Percentiles rank a stretch among this genome's conserved stretches.
Conservation (phyloP, 2,797 vertebrate species). For the Argya squamiceps region DNA sequence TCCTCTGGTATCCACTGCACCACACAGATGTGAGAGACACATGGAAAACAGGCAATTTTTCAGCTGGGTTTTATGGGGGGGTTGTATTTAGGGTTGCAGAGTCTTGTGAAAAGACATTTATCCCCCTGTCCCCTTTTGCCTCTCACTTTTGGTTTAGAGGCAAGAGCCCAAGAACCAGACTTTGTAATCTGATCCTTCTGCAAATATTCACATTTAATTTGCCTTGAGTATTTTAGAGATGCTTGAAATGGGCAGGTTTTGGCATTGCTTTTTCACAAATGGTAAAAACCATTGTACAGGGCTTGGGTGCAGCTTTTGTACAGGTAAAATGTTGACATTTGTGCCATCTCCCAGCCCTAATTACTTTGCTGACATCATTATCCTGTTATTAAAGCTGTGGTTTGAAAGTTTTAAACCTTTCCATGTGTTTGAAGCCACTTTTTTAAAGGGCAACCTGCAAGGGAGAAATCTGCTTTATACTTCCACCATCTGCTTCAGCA, state of each 20-base stretch:
- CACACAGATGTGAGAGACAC: neutral
- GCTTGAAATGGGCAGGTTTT: neutral
- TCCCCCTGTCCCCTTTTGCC: neutral
- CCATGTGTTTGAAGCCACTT: neutral
- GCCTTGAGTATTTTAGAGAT: neutral
- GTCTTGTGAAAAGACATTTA: neutral
- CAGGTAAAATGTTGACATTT: neutral
- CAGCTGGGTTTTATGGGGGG: fast-evolving
- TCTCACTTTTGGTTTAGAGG: neutral
- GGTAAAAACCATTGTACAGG: neutral
- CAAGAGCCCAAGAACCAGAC: neutral
- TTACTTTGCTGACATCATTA: neutral
- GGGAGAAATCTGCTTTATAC: neutral
- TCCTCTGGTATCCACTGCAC: neutral
- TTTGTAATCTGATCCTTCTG: neutral
- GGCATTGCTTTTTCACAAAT: neutral
- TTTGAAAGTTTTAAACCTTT: neutral
- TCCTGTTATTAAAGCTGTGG: neutral
- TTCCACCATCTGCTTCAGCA: neutral
- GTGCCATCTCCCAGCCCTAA: neutral
- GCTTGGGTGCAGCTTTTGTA: neutral
- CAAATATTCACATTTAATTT: neutral
- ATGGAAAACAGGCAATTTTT: neutral
- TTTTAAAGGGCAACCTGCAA: neutral
- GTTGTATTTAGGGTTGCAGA: neutral